Percentiles rank a stretch among this genome's conserved stretches.
These are phyloP conservation scores for Spea multiplicata DNA, from an alignment of 2,113 vertebrate genomes.

Conservation along the genomic window DNA sequence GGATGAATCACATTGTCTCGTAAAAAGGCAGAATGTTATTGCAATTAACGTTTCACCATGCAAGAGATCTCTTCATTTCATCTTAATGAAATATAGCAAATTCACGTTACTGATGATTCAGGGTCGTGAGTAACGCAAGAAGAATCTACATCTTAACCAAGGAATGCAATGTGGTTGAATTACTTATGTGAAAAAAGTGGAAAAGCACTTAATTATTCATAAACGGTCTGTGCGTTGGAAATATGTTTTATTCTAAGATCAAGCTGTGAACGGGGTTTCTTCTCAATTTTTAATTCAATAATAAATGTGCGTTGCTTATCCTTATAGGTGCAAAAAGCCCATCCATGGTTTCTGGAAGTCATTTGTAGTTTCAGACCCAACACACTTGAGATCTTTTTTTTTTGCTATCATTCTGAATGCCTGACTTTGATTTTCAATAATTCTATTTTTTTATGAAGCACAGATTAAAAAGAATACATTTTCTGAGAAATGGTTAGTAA, in stretches of 20 bases:
- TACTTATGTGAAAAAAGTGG: not conserved
- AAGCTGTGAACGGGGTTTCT: slow-evolving; percentile 4
- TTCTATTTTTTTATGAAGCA: not conserved
- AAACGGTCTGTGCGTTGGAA: not conserved
- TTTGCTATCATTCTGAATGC: not conserved
- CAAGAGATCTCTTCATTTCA: not conserved
- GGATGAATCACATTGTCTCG: not conserved
- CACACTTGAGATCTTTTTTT: not conserved
- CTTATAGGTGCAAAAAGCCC: not conserved
- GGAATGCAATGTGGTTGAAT: not conserved
- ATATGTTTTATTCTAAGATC: not conserved
- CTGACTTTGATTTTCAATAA: slow-evolving; percentile 2
- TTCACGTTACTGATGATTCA: not conserved
- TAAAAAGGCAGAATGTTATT: not conserved
- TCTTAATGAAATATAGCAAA: not conserved
- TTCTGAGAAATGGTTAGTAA: not conserved
- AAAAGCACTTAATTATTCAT: slow-evolving; percentile 9
- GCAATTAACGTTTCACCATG: not conserved
- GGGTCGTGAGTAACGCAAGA: not conserved
- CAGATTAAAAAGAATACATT: slow-evolving; percentile 5
- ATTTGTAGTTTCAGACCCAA: not conserved
- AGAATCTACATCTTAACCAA: not conserved
- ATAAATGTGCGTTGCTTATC: not conserved
- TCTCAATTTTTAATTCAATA: not conserved
- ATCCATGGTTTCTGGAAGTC: slow-evolving; percentile 8